phyloP scores from a whole-genome alignment of 2,113 vertebrate species.

The Falco punctatus region DNA sequence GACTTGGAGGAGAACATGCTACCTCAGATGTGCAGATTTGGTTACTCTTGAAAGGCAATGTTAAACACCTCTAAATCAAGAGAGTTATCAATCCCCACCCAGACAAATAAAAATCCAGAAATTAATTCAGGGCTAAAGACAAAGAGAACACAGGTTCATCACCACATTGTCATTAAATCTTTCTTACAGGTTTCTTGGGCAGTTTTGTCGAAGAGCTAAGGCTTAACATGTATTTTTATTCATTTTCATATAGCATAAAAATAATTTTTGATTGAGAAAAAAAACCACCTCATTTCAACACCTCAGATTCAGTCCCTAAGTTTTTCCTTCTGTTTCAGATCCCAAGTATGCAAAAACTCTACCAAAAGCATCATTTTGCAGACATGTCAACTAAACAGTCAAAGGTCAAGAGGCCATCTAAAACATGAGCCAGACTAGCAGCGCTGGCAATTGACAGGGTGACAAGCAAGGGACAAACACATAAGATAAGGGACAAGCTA shows the following conservation, averaged over 20 bases:
- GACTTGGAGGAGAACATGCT: neutral
- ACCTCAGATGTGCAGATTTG: neutral
- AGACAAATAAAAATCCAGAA: neutral
- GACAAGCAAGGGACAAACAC: neutral
- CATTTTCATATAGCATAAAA: neutral
- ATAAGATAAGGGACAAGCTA: neutral
- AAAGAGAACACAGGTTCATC: neutral
- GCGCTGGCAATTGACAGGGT: neutral
- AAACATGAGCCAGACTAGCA: neutral
- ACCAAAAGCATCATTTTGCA: neutral
- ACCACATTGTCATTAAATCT: neutral
- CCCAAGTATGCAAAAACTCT: neutral
- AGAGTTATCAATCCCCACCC: neutral
- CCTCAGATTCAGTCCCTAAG: neutral
- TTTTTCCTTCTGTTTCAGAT: neutral
- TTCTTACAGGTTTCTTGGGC: neutral
- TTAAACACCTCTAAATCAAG: neutral
- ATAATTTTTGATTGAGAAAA: neutral
- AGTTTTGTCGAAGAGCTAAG: neutral
- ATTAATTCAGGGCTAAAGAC: neutral
- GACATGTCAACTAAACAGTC: neutral
- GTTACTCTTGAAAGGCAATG: neutral
- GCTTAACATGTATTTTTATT: neutral
- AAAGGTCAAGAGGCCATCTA: neutral
- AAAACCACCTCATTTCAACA: neutral